These are phyloP conservation scores for Archips xylosteana DNA, from an alignment of 2,888 invertebrate genomes.

Conservation along the genomic window DNA sequence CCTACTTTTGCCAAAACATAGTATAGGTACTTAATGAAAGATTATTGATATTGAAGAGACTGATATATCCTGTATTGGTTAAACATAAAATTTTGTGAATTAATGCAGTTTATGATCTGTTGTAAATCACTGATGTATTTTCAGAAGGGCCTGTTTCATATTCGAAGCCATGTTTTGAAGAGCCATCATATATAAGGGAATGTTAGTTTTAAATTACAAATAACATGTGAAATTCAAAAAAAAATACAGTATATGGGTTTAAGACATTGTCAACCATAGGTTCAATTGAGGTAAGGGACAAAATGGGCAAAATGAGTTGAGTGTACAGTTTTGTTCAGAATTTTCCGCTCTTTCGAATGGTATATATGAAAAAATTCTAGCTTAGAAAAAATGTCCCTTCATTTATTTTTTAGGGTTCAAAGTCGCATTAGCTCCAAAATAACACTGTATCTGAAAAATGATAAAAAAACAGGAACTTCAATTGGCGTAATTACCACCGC, in stretches of 20 bases:
- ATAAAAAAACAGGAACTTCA: too few species aligned
- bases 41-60: conserved; percentile 69
- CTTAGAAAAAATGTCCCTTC: too few species aligned
- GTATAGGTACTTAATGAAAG: conserved; percentile 79
- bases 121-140: conserved; percentile 37
- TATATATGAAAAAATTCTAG: too few species aligned
- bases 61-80: conserved; percentile 72
- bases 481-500: too few species aligned
- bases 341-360: too few species aligned
- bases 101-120: conserved; percentile 33
- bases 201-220: neutral
- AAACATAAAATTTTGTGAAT: conserved; percentile 33
- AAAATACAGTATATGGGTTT: neutral
- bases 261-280: neutral
- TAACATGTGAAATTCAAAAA: neutral
- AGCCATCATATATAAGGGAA: neutral
- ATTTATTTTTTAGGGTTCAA: too few species aligned
- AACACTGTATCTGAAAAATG: too few species aligned
- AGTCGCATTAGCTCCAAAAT: too few species aligned
- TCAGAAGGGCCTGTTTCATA: conserved; percentile 30
- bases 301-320: too few species aligned
- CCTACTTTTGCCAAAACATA: conserved; percentile 77
- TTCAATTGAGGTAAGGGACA: too few species aligned
- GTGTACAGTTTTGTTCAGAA: too few species aligned
- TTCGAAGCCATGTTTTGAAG: conserved; percentile 2